These are phyloP conservation scores for Brachyistius frenatus DNA, from an alignment of 2,113 vertebrate species.

Conservation along the genomic window DNA sequence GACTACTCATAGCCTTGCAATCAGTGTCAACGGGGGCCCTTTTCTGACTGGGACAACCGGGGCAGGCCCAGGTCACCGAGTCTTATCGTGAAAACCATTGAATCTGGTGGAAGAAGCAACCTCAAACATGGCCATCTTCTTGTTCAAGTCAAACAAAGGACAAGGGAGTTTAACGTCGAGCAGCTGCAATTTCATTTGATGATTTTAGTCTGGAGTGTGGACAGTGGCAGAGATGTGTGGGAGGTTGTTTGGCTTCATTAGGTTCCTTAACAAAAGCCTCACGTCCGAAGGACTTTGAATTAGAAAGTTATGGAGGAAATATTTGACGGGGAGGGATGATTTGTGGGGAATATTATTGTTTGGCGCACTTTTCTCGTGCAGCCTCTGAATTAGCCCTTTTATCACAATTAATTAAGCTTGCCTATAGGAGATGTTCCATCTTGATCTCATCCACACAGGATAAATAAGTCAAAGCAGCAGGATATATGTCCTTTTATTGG, in stretches of 20 bases:
- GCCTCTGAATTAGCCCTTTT: slow-evolving; percentile 86
- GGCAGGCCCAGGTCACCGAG: slow-evolving; percentile 80
- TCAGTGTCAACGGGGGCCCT: slow-evolving; percentile 85
- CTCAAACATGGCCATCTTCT: slow-evolving; percentile 67
- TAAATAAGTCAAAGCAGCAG: slow-evolving; percentile 85
- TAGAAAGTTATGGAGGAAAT: slow-evolving; percentile 84
- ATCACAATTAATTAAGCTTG: slow-evolving; percentile 89
- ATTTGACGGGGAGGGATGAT: slow-evolving; percentile 84
- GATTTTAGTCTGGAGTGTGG: slow-evolving; percentile 48
- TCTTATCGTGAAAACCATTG: slow-evolving; percentile 59
- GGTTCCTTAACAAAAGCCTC: slow-evolving; percentile 81
- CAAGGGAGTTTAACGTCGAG: slow-evolving; percentile 36
- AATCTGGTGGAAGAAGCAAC: slow-evolving; percentile 49
- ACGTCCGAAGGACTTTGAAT: slow-evolving; percentile 81
- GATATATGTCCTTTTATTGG: slow-evolving; percentile 89
- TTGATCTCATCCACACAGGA: slow-evolving; percentile 85
- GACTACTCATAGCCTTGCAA: slow-evolving; percentile 88
- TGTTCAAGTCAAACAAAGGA: slow-evolving; percentile 61
- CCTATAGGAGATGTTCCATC: slow-evolving; percentile 86
- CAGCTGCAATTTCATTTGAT: slow-evolving; percentile 56
- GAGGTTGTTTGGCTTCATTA: slow-evolving; percentile 50
- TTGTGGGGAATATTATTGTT: slow-evolving; percentile 85
- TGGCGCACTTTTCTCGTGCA: slow-evolving; percentile 81
- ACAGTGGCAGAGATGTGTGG: slow-evolving; percentile 50
- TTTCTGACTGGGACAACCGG: slow-evolving; percentile 80